Base-by-base conservation (phyloP, 53 echinoderm and acorn worm species). In the Henricia sp. region DNA sequence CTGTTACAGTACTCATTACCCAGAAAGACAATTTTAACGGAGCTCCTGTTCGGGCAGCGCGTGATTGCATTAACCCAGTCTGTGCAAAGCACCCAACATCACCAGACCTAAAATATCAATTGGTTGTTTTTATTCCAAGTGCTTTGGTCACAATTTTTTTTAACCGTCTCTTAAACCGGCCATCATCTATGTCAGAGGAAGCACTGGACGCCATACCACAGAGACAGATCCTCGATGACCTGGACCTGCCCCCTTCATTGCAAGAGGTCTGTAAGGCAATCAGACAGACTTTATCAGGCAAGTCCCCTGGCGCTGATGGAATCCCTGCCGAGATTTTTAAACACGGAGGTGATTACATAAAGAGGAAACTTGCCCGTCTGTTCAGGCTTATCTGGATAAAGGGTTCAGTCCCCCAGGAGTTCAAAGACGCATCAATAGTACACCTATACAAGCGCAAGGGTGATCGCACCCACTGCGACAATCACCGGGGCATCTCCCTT, bases 371-470 rank as follows among this genome's bases (percentile, higher is more conserved):
- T 37, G 9, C n/a, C 17, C 21, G 41, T 19, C 56, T 71, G 3
- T 84, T 71, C 54, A 51, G 34, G n/a, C 60, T 59, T 34, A 84
- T 84, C 23, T 69, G 71, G 54, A 34, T 53, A 12, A 30, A 84
- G 46, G 70, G 67, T n/a, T 67, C 70, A 51, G 51, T 84, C 53
- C 84, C 70, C 43, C 55, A 84, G 63, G 39, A 78, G 30, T 44
- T 78, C 12, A 78, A 78, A 37, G 78, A 78, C 54, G 28, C 39
- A 25, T 62, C 78, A 29, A 78, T 78, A 10, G 25, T 78, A 27
- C 78, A 78, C 25, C 63, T 63, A 10, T 48, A 84, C 83, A 83
- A 67, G 52, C 51, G 83, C 36, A 83, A 83, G 43, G 58, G 52
- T 19, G 70, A 71, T 17, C 11, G 56, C 52, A 53, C 52, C 50